Evolutionary conservation across 1,140 invertebrate species (phyloP), one percentile per base, ranked within the genome.

Genomic region (Eriocheir sinensis): DNA sequence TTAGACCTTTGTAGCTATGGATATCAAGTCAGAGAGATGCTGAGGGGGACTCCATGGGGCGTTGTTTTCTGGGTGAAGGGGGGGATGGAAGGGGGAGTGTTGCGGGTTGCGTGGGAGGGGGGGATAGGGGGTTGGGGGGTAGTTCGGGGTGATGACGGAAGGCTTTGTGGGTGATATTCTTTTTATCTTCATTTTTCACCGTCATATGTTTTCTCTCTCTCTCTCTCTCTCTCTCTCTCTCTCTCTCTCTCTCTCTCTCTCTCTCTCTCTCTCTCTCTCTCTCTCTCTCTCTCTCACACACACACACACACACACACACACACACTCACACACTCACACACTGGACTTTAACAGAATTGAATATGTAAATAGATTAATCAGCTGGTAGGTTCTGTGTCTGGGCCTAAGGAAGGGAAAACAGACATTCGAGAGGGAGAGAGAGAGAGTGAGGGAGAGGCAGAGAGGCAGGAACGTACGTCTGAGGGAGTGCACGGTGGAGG

Each of bases 1-100:
- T 72, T 72, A 72, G 60, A n/a, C 60, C 60, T 72, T 72, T 72
- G 60, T 72, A 72, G 60, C 60, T 72, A 72, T 72, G 60, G 60
- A 72, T 72, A 72, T 72, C 60, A 72, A 72, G 60, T n/a, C 60
- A 72, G 2, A n/a, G 60, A n/a, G 60, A 72, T 72, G 60, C 60
- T 72, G 15, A 21, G 60, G 60, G 60, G 60, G n/a, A n/a, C n/a
- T n/a, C n/a, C n/a, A n/a, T n/a, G n/a, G n/a, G n/a, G n/a, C n/a
- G n/a, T n/a, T n/a, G n/a, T n/a, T n/a, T n/a, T 72, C 12, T n/a
- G 21, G 60, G 60, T 21, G 60, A n/a, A n/a, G 60, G 60, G 60
- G 60, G 53, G 53, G 53, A 21, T 2, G 44, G 44, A 48, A 48
- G 44, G 15, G 15, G 44, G 44, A 72, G 60, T 21, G 60, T 21